Evolutionary conservation across 2,888 invertebrate species (phyloP), one percentile per base, ranked within the genome.

Genomic region (Chrysomela aeneicollis): DNA sequence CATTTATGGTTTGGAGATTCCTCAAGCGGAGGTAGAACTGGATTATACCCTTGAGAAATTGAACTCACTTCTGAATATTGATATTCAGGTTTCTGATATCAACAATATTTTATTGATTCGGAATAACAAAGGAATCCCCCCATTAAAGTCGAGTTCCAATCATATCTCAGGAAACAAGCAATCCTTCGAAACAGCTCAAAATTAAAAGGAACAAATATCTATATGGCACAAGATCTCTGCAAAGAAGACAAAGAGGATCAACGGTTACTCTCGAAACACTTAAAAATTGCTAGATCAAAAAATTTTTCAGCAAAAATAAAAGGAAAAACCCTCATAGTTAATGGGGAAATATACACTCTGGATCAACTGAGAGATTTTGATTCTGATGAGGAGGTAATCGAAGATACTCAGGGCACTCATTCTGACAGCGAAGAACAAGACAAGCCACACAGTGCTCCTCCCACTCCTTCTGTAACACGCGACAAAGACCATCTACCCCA

Each of bases 161-260:
- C 22, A 9, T 17, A 21, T 50, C 22, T 42, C 6, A 42, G 12
- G 17, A 49, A 49, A 49, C 49, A 49, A 49, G 10, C 19, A 19
- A 17, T 49, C 19, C 49, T 49, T 4, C 49, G 17, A 49, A 49
- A 49, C 18, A 15, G 49, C 17, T n/a, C 49, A 17, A 52, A 52
- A 22, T 22, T 52, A 26, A 52, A 22, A 52, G 52, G 52, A 52
- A 52, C 30, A 3, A 52, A 52, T 17, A 22, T 52, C n/a, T 22
- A 26, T 17, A 22, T 52, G n/a, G 52, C 52, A 52, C 21, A 52
- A 15, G 52, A 52, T 17, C 12, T 52, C 26, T 52, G 52, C 32
- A 52, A 52, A 52, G 52, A 52, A 22, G 21, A 52, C 12, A 52
- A 12, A 52, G 52, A 52, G 32, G 52, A 52, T 22, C 52, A 22